phyloP scores from a whole-genome alignment of 1,140 invertebrate genomes.

The Leucophenga varia region DNA sequence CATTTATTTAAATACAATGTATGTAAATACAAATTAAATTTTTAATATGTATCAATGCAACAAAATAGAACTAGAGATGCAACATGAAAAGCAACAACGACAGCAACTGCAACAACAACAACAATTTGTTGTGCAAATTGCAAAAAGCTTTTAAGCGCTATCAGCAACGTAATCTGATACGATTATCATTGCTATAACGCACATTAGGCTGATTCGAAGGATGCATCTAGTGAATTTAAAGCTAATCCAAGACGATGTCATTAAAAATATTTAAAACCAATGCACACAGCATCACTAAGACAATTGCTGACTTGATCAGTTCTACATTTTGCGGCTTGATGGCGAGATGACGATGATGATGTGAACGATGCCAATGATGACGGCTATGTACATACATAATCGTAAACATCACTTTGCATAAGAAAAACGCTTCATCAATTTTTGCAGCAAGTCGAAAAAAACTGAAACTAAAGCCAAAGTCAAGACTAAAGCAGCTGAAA shows the following conservation, averaged over 20 bases:
- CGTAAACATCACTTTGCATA: slow-evolving; percentile 55
- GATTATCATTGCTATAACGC: slow-evolving; percentile 48
- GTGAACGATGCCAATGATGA: not conserved
- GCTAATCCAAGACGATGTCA: slow-evolving; percentile 43
- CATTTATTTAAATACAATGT: no score
- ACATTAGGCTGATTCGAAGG: slow-evolving; percentile 27
- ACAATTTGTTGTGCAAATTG: slow-evolving; percentile 50
- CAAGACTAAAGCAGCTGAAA: no score
- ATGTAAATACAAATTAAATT: no score
- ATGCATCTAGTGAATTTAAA: no score
- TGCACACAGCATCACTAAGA: slow-evolving; percentile 9
- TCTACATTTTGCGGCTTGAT: no score
- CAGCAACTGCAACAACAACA: no score
- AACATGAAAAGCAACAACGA: no score
- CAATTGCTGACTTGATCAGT: no score
- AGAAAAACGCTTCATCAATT: slow-evolving; percentile 55
- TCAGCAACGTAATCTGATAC: slow-evolving; percentile 45
- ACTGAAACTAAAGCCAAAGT: not conserved
- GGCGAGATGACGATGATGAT: not conserved
- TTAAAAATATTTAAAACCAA: slow-evolving; percentile 47
- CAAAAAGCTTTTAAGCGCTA: slow-evolving; percentile 51
- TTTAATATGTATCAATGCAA: no score
- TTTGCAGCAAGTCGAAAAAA: slow-evolving; percentile 1
- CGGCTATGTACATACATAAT: slow-evolving; percentile 28
- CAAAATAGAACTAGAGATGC: no score